Base-by-base conservation (phyloP, 2,113 vertebrate species). In the Speoplatyrhinus poulsoni region DNA sequence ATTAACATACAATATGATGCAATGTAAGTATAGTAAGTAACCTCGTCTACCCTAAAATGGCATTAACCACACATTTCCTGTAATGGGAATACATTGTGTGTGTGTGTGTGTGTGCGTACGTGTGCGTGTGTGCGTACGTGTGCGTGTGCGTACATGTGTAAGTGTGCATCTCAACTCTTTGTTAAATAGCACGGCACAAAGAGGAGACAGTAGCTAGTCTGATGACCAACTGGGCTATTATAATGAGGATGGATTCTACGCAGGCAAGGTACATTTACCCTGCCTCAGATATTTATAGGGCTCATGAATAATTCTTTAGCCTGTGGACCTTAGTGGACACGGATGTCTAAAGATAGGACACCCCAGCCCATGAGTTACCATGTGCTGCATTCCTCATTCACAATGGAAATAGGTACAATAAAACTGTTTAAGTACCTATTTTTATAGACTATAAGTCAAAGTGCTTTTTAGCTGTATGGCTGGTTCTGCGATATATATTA, bases 231-330 rank as follows among this genome's bases (percentile, higher is more conserved):
- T 65, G 41, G 59, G 56, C 49, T 61, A 3, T 63, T 33, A 49
- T 71, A 76, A 73, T 60, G 68, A 59, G 54, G 69, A 70, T 59
- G 26, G 49, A 75, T 67, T 46, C 15, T 15, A 41, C 12, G 67
- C 72, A 59, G 46, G 17, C 54, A 70, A 75, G 26, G 16, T 62
- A 75, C 67, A 73, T 65, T 56, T 32, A 64, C n/a, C 17, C 65
- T 67, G 48, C 19, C 41, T 41, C 48, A 46, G 53, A 52, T 87
- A 86, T 85, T 85, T 79, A 70, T 85, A 88, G 85, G 13, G 60
- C 48, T 10, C 9, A 58, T 77, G 62, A 79, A 79, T 67, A 58
- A 77, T 85, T 74, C 76, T 76, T 75, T 68, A 12, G 17, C 61
- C 60, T 59, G 60, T 68, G 50, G 62, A 66, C 66, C 62, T 60